phyloP scores from a whole-genome alignment of 1,140 invertebrate genomes.

The Propsilocerus akamusi region DNA sequence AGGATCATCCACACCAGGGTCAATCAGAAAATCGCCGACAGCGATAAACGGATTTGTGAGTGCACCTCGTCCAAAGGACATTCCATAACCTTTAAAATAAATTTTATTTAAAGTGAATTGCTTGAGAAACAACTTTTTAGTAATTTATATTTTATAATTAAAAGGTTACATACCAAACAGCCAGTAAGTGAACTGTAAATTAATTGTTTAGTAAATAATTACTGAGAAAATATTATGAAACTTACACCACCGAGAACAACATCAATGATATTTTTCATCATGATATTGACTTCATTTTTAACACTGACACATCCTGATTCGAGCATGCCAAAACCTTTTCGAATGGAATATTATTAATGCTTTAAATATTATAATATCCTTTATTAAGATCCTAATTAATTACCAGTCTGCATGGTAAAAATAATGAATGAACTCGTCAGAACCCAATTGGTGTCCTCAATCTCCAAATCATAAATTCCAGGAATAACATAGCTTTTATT shows the following conservation, averaged over 20 bases:
- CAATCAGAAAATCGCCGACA: conserved; percentile 41
- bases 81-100: conserved; percentile 82
- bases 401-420: conserved; percentile 88
- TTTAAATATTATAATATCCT: too few species aligned
- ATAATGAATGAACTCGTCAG: conserved; percentile 87
- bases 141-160: too few species aligned
- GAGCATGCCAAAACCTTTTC: conserved; percentile 76
- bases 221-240: conserved; percentile 4
- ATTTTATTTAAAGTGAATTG: too few species aligned
- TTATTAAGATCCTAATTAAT: too few species aligned
- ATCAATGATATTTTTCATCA: conserved; percentile 91
- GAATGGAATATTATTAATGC: too few species aligned
- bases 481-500: conserved; percentile 25
- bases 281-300: conserved; percentile 93
- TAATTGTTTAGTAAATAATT: not conserved
- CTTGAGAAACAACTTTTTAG: too few species aligned
- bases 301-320: conserved; percentile 83
- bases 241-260: conserved; percentile 82
- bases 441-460: conserved; percentile 85
- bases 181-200: conserved; percentile 77
- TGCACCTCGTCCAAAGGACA: conserved; percentile 64
- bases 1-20: conserved; percentile 32
- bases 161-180: too few species aligned
- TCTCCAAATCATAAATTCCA: conserved; percentile 29
- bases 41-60: conserved; percentile 56